Evolutionary conservation across 64 coral and sea anemone genomes (phyloP), one percentile per base, ranked within the genome.

Genomic region (Dendrophyllia cribrosa): DNA sequence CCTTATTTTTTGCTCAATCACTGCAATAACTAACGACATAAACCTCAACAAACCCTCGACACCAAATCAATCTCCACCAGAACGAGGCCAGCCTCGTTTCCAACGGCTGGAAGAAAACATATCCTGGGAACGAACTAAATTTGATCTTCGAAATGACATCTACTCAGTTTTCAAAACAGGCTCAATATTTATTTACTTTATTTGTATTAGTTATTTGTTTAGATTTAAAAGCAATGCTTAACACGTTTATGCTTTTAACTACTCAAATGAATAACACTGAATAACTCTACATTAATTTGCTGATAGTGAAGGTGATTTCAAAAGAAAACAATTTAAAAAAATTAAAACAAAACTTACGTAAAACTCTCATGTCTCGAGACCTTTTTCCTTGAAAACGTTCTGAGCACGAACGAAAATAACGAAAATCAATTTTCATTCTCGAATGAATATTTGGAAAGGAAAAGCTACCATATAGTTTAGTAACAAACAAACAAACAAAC

Each of bases 371-470:
- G 69, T 24, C 90, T 59, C 6, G 79, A 47, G 11, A 83, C 67
- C 73, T 92, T 92, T 70, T 92, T 92, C 75, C 90, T 66, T 59
- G 90, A 74, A 74, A 92, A 76, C 62, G 80, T 84, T 93, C 91
- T 93, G 82, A 68, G 63, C 60, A 92, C 24, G 72, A 92, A 86
- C 43, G 59, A 92, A 85, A 70, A 76, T 22, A 56, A 92, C 43
- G 53, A 50, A 77, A 70, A 80, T 77, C 12, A 75, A 86, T 56
- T 56, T 56, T 9, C 53, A 12, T 7, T 12, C 7, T 56, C 3
- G 7, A 12, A 55, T 7, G 52, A 55, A 56, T 9, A 7, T 56
- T 56, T 34, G 34, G 34, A 34, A 34, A 34, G 34, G 34, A 34
- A 34, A 34, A 34, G 34, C 34, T 34, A 34, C 34, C 34, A 12